A percentile compares a stretch with the other conserved stretches of the same genome.
These are phyloP conservation scores for Hartigia nigra DNA, from an alignment of 2,888 invertebrate species.

Conservation along the genomic window DNA sequence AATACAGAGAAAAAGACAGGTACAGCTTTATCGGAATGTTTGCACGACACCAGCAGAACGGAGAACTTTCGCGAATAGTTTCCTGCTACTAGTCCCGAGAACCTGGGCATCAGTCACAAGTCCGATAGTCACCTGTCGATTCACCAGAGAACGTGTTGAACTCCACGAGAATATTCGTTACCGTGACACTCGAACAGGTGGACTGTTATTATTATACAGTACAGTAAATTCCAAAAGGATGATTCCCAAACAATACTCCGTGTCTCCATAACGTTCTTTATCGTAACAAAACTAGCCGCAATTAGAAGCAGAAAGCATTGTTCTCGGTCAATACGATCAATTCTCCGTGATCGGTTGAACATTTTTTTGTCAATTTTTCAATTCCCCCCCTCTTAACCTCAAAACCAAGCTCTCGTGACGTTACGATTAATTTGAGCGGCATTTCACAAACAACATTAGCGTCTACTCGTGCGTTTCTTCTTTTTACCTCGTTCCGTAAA, in stretches of 20 bases:
- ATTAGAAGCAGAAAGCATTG: neutral
- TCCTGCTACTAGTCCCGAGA: neutral
- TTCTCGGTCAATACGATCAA: neutral
- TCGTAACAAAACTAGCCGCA: neutral
- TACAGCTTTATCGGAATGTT: neutral
- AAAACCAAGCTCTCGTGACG: constrained; percentile 3
- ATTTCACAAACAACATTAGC: constrained; percentile 27
- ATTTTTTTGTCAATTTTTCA: constrained; percentile 15
- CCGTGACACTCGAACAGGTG: neutral
- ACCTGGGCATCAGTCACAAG: neutral
- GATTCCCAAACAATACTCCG: neutral
- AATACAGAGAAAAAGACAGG: neutral
- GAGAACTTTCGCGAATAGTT: neutral
- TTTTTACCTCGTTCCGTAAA: neutral
- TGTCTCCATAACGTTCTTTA: neutral
- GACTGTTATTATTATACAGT: neutral
- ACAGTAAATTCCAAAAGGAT: neutral
- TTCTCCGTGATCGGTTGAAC: neutral
- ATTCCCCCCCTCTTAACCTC: constrained; percentile 19
- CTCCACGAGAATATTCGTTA: neutral
- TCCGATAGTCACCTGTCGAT: neutral
- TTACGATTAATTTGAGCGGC: constrained; percentile 24
- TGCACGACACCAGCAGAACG: neutral
- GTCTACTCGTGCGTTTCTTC: constrained; percentile 15
- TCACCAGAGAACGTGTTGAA: neutral